Evolutionary conservation across 2,888 invertebrate species (phyloP), one percentile per base, ranked within the genome.

Genomic region (Eilema caniola): DNA sequence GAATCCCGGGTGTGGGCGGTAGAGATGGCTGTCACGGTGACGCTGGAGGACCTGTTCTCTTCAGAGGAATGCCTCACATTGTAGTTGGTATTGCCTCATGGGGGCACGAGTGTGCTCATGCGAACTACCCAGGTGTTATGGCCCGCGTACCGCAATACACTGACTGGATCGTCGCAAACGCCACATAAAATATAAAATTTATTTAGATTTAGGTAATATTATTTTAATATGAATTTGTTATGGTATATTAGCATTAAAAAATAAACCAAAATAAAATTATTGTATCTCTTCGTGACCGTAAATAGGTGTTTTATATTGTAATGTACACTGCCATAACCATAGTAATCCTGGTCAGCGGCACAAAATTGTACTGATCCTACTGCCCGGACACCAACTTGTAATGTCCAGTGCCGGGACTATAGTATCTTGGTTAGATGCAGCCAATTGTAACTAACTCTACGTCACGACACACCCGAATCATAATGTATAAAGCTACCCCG

Each of bases 41-140:
- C 88, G 93, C 94, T 67, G 96, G 96, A 14, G 96, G 96, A 25
- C 96, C 96, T 25, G 25, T 59, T 59, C 24, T 59, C 14, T 59
- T 23, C 14, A 59, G 57, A 59, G 57, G 25, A 23, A 14, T 23
- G 24, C 25, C 57, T 59, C 14, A 89, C 67, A 85, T 90, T 68
- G 75, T 95, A 67, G 90, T 95, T 74, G 95, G 96, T 28, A 78
- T 96, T 74, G 90, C 92, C 16, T 95, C 95, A 31, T 96, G 95
- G 93, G 95, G 95, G 77, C 91, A 83, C 76, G 86, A 90, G 25
- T 96, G 96, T 79, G 95, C 92, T 10, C 82, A 92, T 72, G 53
- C 4, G 5, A n/a, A 53, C 8, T 53, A 53, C 83, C 96, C 96
- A 10, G 95, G 96, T 56, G 95, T 96, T 67, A 95, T 91, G 80